Evolutionary conservation across 1,140 invertebrate species (phyloP).

Genomic region (Drosophila fuyamai): DNA sequence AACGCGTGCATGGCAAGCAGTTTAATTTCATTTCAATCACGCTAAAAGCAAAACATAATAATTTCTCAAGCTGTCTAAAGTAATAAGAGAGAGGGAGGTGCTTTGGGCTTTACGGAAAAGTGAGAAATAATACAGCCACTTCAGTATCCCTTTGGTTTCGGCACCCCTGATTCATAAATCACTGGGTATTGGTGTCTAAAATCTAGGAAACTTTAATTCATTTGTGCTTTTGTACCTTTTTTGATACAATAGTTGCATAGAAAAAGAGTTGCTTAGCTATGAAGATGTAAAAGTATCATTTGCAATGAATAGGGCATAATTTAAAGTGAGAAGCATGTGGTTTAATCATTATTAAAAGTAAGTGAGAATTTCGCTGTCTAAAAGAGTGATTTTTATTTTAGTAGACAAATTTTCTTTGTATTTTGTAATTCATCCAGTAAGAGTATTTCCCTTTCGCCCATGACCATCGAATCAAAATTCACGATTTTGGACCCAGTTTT

Average conservation of each 20-base stretch:
- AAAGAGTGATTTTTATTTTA: too few relatives aligned
- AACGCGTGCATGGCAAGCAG: conserved; percentile 54
- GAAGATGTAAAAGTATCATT: neutral
- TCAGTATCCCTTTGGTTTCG: neutral
- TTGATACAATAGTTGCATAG: neutral
- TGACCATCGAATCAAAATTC: neutral
- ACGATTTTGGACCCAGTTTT: neutral
- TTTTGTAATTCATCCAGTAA: neutral
- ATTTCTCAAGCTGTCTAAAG: conserved; percentile 74
- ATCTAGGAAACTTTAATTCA: conserved; percentile 37
- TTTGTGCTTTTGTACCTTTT: conserved; percentile 14
- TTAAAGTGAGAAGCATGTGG: too few relatives aligned
- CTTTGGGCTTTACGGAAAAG: conserved; percentile 34
- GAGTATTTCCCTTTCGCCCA: conserved; percentile 4
- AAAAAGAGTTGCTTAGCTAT: neutral
- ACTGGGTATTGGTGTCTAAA: conserved; percentile 43
- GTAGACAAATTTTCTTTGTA: too few relatives aligned
- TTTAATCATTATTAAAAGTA: too few relatives aligned
- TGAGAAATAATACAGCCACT: conserved; percentile 69
- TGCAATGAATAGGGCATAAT: neutral
- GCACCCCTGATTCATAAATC: conserved; percentile 58
- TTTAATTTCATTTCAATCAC: conserved; percentile 83
- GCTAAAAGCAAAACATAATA: conserved; percentile 82
- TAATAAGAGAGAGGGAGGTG: conserved; percentile 9
- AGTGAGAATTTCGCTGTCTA: too few relatives aligned